Evolutionary conservation across 2,113 vertebrate species (phyloP).

Genomic region (Psammodynastes pulverulentus): DNA sequence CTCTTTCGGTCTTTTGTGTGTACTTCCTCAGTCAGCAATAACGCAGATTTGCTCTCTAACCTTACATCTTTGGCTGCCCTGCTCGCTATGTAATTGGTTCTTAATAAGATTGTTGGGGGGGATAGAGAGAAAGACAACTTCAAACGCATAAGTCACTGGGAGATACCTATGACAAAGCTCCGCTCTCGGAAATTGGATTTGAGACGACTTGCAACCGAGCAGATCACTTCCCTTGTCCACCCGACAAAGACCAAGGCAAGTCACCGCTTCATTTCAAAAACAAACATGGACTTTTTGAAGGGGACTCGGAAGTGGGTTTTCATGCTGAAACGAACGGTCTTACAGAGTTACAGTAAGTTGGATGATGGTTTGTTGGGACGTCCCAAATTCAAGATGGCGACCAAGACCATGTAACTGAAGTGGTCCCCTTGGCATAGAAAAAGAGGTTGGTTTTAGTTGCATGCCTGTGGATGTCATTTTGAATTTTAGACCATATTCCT

Average conservation of each 20-base stretch:
- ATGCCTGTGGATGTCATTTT: neutral
- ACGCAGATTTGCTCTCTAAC: constrained; percentile 49
- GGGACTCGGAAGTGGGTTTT: no score
- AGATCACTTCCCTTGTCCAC: constrained; percentile 28
- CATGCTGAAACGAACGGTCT: no score
- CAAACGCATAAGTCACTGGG: constrained; percentile 61
- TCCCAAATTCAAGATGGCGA: neutral
- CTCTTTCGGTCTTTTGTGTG: neutral
- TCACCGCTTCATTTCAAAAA: no score
- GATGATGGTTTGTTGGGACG: neutral
- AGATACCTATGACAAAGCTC: constrained; percentile 51
- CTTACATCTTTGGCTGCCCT: constrained; percentile 46
- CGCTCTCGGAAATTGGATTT: constrained; percentile 61
- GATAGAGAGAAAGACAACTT: constrained; percentile 57
- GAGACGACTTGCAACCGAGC: constrained; percentile 58
- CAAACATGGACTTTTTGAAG: no score
- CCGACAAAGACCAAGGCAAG: neutral
- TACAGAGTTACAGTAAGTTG: no score
- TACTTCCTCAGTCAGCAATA: constrained; percentile 48
- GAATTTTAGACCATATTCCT: neutral
- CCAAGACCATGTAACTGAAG: neutral
- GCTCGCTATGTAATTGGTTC: constrained; percentile 62
- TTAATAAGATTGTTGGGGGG: constrained; percentile 64
- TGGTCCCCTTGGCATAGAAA: neutral
- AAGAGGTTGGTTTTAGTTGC: neutral